Base-by-base conservation (phyloP, 2,113 vertebrate genomes). In the Sander lucioperca region DNA sequence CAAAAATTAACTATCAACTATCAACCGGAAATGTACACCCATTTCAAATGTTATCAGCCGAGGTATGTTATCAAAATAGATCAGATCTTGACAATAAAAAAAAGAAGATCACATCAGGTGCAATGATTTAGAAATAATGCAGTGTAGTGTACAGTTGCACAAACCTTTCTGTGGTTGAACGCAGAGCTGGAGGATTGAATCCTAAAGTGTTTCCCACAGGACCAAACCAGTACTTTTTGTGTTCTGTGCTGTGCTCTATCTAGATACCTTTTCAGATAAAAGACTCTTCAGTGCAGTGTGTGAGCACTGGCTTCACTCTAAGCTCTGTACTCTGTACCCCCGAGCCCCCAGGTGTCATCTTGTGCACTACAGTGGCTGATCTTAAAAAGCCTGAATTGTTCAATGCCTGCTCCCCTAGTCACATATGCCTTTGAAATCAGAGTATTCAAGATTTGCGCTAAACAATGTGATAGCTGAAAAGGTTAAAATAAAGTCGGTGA, bases 251-350 rank as follows among this genome's bases (percentile, higher is more conserved):
- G 23, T 16, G 16, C 19, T 63, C 18, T n/a, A 36, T 57, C 23
- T 11, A 33, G 33, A 25, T 15, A 64, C 33, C 13, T 48, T 65
- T 71, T 18, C 45, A 70, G 47, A 76, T 83, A 30, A 67, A 76
- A 80, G 16, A 19, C 48, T 71, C 64, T 62, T 25, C 27, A 36
- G 0, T 30, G 43, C 16, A 45, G 6, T 3, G n/a, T 74, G 27
- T 51, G 56, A 61, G 15, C 30, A 10, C 27, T 59, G 54, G 15
- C n/a, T 16, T 62, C 4, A 27, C 18, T 72, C 39, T n/a, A 27
- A 57, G 58, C 48, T 58, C 43, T 65, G 23, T 51, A 11, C 23
- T 59, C 33, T 33, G 10, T 43, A 43, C 33, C n/a, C 25, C 6
- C 43, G 12, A 33, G 6, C 2, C 30, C 45, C 45, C 30, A 62